Conservation (phyloP, 2,797 vertebrate species). For the Poecilia velifera region DNA sequence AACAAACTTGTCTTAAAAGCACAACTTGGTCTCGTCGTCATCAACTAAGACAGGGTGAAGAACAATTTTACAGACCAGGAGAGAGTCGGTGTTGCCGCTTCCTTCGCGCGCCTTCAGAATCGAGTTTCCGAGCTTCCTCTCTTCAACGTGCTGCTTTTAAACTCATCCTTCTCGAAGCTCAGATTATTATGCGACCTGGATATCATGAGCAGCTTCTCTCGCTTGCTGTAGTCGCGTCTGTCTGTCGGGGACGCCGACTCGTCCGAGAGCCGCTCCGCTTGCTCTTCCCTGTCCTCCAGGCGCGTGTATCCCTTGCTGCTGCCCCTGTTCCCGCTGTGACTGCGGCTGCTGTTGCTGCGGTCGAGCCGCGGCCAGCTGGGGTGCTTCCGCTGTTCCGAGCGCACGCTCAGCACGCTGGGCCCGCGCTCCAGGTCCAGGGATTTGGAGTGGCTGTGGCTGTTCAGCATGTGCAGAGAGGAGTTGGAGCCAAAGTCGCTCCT, state of each 20-base stretch:
- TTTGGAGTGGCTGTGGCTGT: constrained; percentile 93
- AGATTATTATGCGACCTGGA: constrained; percentile 97
- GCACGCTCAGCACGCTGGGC: constrained; percentile 87
- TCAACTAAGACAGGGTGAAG: constrained; percentile 14
- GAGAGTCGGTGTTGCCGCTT: not conserved
- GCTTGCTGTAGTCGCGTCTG: constrained; percentile 93
- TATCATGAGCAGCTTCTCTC: constrained; percentile 98
- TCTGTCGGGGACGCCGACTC: constrained; percentile 67
- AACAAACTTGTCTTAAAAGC: constrained; percentile 17
- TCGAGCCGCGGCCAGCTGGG: constrained; percentile 97
- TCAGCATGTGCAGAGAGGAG: constrained; percentile 90
- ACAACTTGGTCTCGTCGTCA: constrained; percentile 5
- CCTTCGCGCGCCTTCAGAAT: constrained; percentile 80
- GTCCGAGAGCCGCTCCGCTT: constrained; percentile 86
- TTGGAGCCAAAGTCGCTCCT: constrained; percentile 95
- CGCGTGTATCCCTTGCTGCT: constrained; percentile 94
- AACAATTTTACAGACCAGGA: constrained; percentile 29
- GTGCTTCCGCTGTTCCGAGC: constrained; percentile 93
- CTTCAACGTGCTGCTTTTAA: constrained; percentile 91
- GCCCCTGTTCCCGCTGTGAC: constrained; percentile 77
- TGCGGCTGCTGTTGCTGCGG: constrained; percentile 86
- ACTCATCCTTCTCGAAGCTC: constrained; percentile 96
- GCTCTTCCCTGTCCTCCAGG: constrained; percentile 95
- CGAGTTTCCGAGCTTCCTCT: constrained; percentile 95
- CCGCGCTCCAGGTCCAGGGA: constrained; percentile 93